Base-by-base conservation (phyloP, 2,113 vertebrate species). In the Pteruthius melanotis region DNA sequence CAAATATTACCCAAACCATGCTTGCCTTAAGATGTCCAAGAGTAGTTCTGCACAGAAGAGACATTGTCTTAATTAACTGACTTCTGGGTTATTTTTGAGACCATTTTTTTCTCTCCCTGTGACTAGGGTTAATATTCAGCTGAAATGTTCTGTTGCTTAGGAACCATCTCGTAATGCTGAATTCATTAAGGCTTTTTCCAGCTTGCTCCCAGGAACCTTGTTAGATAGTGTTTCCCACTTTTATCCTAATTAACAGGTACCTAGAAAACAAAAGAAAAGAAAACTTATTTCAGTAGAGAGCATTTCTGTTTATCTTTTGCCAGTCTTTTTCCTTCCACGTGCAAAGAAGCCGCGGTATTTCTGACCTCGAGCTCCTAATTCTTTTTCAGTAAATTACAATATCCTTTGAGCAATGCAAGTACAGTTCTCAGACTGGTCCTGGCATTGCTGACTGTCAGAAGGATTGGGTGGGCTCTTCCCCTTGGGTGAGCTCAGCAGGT, bases 191-290 rank as follows among this genome's bases (percentile, higher is more conserved):
- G 97, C 83, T 97, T 94, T 97, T 93, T 88, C 95, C 74, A 93
- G 59, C 91, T 75, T 87, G 93, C 69, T 96, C 96, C 95, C 95
- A 96, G 79, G 80, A 96, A 96, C 87, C 93, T 93, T 95, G 96
- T 95, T 97, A 97, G 85, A 96, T 97, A 87, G 96, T 61, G 95
- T 95, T 96, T 95, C 94, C 88, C 94, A 87, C 93, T 98, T 96
- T 97, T 91, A 96, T 97, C 76, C 96, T 97, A 98, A 98, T 98
- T 97, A 97, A 95, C 93, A 96, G 93, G 93, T 97, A 96, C 77
- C 89, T 92, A 91, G 21, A 1, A 80, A 83, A 72, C 45, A 37
- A 35, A 35, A 50, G 0, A n/a, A 77, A 92, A 61, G 1, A 33
- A 86, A 84, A 44, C 5, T 7, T 65, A 56, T 78, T 97, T 93